Evolutionary conservation across 2,888 invertebrate genomes (phyloP).

Genomic region (Aelia acuminata): DNA sequence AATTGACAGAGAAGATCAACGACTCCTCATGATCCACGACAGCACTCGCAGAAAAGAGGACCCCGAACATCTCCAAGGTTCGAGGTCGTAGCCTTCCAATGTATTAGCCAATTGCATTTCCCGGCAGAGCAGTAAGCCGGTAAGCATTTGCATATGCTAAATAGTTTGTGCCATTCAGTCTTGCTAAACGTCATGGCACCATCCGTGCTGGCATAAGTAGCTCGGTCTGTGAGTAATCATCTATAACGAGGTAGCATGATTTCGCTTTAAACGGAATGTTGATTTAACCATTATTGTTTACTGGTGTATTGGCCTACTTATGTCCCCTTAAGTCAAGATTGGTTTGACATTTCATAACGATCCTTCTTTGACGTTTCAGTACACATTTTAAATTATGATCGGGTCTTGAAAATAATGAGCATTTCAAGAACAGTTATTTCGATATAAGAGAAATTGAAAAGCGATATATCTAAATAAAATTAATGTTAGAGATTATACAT

Average conservation of each 20-base stretch:
- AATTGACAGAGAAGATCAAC: slow-evolving; percentile 33
- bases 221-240: background rate
- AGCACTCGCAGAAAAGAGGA: background rate
- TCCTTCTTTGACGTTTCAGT: background rate
- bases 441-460: too few relatives aligned
- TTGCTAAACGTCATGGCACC: background rate
- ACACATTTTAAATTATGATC: too few relatives aligned
- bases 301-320: background rate
- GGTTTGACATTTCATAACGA: background rate
- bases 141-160: slow-evolving; percentile 33
- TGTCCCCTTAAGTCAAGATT: too few relatives aligned
- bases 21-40: slow-evolving; percentile 22
- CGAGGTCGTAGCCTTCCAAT: background rate
- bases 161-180: background rate
- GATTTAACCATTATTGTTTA: background rate
- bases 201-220: background rate
- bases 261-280: background rate
- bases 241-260: background rate
- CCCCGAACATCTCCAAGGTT: background rate
- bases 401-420: too few relatives aligned
- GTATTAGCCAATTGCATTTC: background rate
- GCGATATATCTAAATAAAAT: too few relatives aligned
- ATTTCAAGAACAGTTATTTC: too few relatives aligned
- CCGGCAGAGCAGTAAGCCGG: background rate
- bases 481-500: too few relatives aligned